Evolutionary conservation across 2,888 invertebrate genomes (phyloP).

Genomic region (Cheiracanthium punctorium): DNA sequence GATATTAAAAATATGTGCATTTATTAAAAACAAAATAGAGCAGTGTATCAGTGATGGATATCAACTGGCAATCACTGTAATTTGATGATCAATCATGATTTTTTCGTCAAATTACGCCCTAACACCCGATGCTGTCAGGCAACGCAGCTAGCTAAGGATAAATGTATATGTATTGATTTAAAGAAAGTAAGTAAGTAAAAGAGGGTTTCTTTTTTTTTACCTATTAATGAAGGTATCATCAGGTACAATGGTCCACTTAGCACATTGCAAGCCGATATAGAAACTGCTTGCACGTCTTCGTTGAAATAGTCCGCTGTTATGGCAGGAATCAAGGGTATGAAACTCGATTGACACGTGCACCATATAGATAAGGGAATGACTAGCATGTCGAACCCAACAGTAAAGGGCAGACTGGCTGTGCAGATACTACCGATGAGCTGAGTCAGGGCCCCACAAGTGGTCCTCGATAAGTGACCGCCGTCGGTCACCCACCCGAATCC

Average conservation of each 20-base stretch:
- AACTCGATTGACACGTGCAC: neutral
- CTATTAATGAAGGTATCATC: constrained; percentile 10
- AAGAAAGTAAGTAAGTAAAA: too few relatives aligned
- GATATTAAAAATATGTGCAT: too few relatives aligned
- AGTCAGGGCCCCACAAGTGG: neutral
- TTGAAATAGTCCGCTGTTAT: constrained; percentile 21
- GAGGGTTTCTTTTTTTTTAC: constrained; percentile 8
- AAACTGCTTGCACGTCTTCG: constrained; percentile 21
- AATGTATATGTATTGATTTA: too few relatives aligned
- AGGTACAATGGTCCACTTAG: constrained; percentile 26
- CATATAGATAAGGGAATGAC: neutral
- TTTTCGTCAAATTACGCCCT: too few relatives aligned
- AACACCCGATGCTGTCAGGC: too few relatives aligned
- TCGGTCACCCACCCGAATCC: constrained; percentile 43
- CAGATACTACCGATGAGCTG: neutral
- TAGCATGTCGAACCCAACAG: neutral
- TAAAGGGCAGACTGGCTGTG: neutral
- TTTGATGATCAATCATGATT: too few relatives aligned
- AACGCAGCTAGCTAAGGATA: too few relatives aligned
- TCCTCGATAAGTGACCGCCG: neutral
- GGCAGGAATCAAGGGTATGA: constrained; percentile 7
- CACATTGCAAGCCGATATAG: constrained; percentile 15
- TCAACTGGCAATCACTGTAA: too few relatives aligned
- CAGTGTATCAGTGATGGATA: too few relatives aligned
- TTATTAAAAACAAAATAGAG: too few relatives aligned